These are phyloP conservation scores for Nezara viridula DNA, from an alignment of 2,888 invertebrate genomes.

Conservation along the genomic window DNA sequence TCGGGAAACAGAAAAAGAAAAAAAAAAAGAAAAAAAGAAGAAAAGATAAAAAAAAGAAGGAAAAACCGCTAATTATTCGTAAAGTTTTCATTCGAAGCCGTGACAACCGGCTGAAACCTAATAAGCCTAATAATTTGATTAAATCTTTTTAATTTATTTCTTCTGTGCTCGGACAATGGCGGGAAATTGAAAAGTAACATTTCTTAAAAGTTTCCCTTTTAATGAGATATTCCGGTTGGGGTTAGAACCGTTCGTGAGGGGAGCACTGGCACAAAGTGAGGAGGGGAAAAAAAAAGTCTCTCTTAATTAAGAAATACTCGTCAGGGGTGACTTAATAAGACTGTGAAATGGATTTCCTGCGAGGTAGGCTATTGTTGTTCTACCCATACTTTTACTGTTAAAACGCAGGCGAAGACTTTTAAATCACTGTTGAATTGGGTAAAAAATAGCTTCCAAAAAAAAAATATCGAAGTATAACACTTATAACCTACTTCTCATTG, in stretches of 20 bases:
- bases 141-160: constrained; percentile 64
- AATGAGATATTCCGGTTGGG: constrained; percentile 57
- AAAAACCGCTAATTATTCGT: constrained; percentile 58
- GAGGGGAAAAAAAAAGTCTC: not conserved
- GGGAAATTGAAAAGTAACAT: constrained; percentile 63
- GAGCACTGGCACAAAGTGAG: not conserved
- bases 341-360: not conserved
- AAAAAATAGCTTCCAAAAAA: not conserved
- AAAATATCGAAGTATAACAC: no score
- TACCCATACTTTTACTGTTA: not conserved
- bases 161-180: constrained; percentile 47
- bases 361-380: not conserved
- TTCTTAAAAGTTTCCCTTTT: constrained; percentile 52
- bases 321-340: constrained; percentile 1
- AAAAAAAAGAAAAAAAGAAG: not conserved
- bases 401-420: not conserved
- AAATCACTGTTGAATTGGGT: not conserved
- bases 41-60: not conserved
- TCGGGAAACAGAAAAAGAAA: constrained; percentile 4
- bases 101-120: constrained; percentile 60
- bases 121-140: constrained; percentile 63
- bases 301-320: constrained; percentile 47
- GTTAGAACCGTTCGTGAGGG: not conserved
- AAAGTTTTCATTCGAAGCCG: constrained; percentile 60
- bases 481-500: no score